phyloP scores from a whole-genome alignment of 2,797 vertebrate genomes.

The Podarcis lilfordi region DNA sequence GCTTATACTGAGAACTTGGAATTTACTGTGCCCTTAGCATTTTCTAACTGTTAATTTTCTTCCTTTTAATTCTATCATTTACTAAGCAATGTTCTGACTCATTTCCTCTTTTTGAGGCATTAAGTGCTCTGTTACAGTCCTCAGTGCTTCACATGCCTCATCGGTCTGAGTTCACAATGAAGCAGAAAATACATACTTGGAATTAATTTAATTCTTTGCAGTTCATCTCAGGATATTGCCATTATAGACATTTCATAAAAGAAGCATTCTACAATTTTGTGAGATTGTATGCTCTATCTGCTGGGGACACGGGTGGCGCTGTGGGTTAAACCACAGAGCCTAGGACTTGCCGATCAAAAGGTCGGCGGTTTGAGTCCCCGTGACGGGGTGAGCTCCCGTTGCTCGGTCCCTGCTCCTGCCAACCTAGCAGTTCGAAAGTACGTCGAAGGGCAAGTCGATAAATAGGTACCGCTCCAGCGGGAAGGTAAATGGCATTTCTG shows the following conservation, averaged over 20 bases:
- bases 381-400: too few relatives aligned
- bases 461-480: too few relatives aligned
- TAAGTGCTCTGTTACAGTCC: not conserved
- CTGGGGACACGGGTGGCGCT: too few relatives aligned
- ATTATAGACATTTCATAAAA: not conserved
- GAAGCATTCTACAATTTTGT: not conserved
- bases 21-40: not conserved
- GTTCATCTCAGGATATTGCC: not conserved
- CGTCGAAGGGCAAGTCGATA: too few relatives aligned
- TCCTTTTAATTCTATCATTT: slow-evolving; percentile 25
- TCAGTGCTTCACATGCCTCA: not conserved
- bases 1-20: not conserved
- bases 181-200: not conserved
- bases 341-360: too few relatives aligned
- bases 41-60: slow-evolving; percentile 28
- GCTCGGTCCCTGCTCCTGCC: too few relatives aligned
- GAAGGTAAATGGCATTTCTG: too few relatives aligned
- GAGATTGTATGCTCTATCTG: not conserved
- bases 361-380: too few relatives aligned
- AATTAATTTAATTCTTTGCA: not conserved
- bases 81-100: not conserved
- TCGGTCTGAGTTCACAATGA: not conserved
- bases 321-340: too few relatives aligned
- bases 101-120: slow-evolving; percentile 12
- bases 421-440: too few relatives aligned